Conservation (phyloP, 2,888 invertebrate species). For the Sphaerophoria rueppellii region DNA sequence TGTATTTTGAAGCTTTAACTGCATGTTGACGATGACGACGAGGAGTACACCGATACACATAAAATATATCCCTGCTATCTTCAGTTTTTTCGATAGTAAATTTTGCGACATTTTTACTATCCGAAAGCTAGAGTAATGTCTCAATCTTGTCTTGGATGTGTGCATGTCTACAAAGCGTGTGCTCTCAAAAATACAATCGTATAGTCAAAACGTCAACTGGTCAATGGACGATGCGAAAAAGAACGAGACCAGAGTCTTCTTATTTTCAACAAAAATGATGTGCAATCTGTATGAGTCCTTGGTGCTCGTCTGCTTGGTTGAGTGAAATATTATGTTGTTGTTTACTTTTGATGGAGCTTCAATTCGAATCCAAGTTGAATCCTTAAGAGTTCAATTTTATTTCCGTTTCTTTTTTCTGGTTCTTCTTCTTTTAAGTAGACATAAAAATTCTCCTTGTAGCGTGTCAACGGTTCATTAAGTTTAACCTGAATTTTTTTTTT, state of each 20-base stretch:
- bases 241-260: background rate
- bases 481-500: background rate
- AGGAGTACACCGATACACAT: constrained; percentile 42
- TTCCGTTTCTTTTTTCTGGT: background rate
- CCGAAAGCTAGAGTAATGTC: constrained; percentile 52
- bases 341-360: constrained; percentile 44
- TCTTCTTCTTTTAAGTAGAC: background rate
- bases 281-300: constrained; percentile 5
- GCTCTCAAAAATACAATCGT: background rate
- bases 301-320: constrained; percentile 9
- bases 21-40: constrained; percentile 41
- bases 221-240: background rate
- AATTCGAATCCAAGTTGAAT: constrained; percentile 20
- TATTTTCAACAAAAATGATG: background rate
- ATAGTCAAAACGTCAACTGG: constrained; percentile 13
- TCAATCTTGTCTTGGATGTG: constrained; percentile 21
- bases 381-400: background rate
- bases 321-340: constrained; percentile 41
- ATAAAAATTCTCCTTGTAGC: background rate
- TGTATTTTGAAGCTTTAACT: constrained; percentile 20
- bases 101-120: constrained; percentile 62
- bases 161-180: background rate
- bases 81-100: constrained; percentile 51
- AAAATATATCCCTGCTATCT: constrained; percentile 39
- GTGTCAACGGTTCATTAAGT: constrained; percentile 35